phyloP scores from a whole-genome alignment of 2,888 invertebrate species.

The Philonicus albiceps region DNA sequence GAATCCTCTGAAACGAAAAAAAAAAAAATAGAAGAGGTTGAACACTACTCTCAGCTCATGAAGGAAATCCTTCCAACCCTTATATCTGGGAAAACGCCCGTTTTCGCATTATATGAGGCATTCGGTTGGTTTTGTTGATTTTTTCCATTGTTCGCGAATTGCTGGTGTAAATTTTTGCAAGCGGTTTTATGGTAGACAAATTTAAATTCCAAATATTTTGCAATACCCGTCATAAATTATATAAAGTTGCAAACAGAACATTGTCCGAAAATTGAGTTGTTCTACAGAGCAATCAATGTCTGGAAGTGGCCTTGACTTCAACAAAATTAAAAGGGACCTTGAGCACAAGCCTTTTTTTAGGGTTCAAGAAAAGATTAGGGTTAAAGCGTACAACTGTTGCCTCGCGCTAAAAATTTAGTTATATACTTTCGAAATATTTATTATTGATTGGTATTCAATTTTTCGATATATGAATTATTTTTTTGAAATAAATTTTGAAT shows the following conservation, averaged over 20 bases:
- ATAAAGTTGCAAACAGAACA: not conserved
- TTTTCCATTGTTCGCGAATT: not conserved
- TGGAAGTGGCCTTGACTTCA: not conserved
- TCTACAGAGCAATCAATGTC: not conserved
- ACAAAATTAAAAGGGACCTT: not conserved
- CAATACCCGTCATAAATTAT: not conserved
- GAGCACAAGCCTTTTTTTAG: not conserved
- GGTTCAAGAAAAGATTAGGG: not conserved
- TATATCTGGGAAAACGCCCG: not conserved
- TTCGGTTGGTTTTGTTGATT: constrained; percentile 5
- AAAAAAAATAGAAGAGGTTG: not conserved
- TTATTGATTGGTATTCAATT: too few relatives aligned
- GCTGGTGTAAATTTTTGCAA: not conserved
- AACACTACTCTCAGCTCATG: not conserved
- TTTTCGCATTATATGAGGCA: not conserved
- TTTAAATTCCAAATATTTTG: not conserved
- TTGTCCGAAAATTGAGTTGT: not conserved
- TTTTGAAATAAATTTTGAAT: too few relatives aligned
- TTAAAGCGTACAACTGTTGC: not conserved
- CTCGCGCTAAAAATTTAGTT: not conserved
- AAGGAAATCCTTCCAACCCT: constrained; percentile 15
- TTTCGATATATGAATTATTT: too few relatives aligned
- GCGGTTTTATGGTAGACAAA: not conserved
- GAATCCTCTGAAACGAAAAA: not conserved
- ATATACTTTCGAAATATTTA: not conserved